These are phyloP conservation scores for Willisornis vidua DNA, from an alignment of 2,113 vertebrate species.

Conservation along the genomic window DNA sequence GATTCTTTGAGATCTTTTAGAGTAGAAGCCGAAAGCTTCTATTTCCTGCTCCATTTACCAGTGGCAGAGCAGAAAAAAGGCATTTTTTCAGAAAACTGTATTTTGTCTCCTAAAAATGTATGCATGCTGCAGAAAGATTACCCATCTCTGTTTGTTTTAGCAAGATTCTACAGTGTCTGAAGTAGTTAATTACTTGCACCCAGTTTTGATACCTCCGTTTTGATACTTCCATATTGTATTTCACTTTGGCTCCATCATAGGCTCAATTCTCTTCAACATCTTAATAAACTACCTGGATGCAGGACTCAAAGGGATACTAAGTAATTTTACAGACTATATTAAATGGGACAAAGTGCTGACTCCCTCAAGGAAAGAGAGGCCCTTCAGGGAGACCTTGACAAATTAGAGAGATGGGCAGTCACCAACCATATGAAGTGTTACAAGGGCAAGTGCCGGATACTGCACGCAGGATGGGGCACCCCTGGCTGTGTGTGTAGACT, in stretches of 20 bases:
- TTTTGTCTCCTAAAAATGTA: not conserved
- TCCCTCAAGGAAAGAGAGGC: fast-evolving
- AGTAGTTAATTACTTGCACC: not conserved
- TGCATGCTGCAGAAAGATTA: not conserved
- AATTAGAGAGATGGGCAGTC: not conserved
- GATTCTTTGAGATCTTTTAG: not conserved
- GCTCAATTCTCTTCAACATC: not conserved
- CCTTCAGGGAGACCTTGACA: not conserved
- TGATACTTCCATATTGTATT: not conserved
- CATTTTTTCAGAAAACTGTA: not conserved
- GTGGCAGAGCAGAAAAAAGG: not conserved
- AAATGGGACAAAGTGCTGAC: not conserved
- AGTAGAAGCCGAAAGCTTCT: not conserved
- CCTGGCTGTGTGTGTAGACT: too few relatives aligned
- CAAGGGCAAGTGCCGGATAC: fast-evolving
- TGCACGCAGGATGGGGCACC: not conserved
- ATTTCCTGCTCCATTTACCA: not conserved
- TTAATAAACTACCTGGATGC: not conserved
- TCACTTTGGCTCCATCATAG: not conserved
- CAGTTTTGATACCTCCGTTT: not conserved
- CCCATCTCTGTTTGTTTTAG: not conserved
- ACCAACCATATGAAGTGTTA: not conserved
- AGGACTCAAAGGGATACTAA: not conserved
- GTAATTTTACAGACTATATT: not conserved
- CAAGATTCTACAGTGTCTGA: not conserved